Evolutionary conservation across 2,113 vertebrate species (phyloP).

Genomic region (Xenus cinereus): DNA sequence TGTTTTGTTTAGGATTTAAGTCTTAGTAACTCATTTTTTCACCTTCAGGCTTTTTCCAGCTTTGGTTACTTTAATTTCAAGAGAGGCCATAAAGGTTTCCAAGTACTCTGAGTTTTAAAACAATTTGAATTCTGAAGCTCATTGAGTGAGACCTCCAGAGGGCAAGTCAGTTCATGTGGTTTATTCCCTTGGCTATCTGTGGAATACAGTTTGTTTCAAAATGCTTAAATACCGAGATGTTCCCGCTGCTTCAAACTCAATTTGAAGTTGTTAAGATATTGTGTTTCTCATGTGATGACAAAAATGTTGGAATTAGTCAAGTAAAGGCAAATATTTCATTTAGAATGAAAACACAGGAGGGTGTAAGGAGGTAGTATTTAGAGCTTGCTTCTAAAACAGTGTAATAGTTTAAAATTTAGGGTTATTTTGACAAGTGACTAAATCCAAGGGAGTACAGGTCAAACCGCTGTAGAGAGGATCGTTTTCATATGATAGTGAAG

Average conservation of each 20-base stretch:
- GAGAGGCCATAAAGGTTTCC: not conserved
- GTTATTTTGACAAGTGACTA: slow-evolving; percentile 18
- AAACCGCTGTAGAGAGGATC: not conserved
- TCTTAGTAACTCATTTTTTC: not conserved
- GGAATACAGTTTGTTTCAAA: slow-evolving; percentile 17
- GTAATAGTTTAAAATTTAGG: not conserved
- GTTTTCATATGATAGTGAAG: not conserved
- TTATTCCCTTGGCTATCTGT: not conserved
- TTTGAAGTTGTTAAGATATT: not conserved
- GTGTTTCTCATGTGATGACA: not conserved
- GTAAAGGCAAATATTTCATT: not conserved
- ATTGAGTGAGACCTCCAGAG: not conserved
- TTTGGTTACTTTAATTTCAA: not conserved
- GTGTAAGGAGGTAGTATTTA: not conserved
- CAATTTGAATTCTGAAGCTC: not conserved
- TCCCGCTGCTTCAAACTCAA: not conserved
- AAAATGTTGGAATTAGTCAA: not conserved
- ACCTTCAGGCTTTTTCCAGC: not conserved
- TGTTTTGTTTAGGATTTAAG: not conserved
- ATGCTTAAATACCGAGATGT: slow-evolving; percentile 30
- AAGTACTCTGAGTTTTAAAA: not conserved
- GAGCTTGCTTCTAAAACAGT: not conserved
- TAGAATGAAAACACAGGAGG: slow-evolving; percentile 28
- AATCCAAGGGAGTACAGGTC: not conserved
- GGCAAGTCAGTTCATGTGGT: not conserved